phyloP scores from a whole-genome alignment of 2,888 invertebrate genomes.

The Ryuthela nishihirai region DNA sequence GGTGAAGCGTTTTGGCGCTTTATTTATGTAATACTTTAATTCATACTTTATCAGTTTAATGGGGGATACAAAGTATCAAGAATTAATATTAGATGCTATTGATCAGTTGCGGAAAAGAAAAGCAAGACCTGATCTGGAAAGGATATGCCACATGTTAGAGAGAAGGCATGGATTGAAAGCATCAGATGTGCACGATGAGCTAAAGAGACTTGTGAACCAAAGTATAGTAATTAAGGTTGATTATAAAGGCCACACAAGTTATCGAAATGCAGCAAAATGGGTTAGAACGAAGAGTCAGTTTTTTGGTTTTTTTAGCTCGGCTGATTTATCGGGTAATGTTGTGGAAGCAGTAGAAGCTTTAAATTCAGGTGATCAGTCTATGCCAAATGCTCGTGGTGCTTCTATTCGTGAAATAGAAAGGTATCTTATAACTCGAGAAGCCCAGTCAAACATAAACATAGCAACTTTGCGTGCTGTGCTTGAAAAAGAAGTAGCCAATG shows the following conservation, averaged over 20 bases:
- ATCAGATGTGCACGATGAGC: slow-evolving; percentile 65
- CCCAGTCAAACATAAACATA: slow-evolving; percentile 44
- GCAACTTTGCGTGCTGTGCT: slow-evolving; percentile 60
- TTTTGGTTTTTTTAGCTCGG: slow-evolving; percentile 14
- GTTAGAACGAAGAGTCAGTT: slow-evolving; percentile 63
- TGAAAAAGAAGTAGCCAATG: slow-evolving; percentile 65
- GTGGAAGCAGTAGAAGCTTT: slow-evolving; percentile 16
- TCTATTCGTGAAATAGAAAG: slow-evolving; percentile 45
- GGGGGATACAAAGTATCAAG: slow-evolving; percentile 53
- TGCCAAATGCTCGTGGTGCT: slow-evolving; percentile 36
- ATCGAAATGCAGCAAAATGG: slow-evolving; percentile 71
- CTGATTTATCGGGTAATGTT: slow-evolving; percentile 16
- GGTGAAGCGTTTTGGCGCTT: too few species aligned
- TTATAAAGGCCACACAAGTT: slow-evolving; percentile 80
- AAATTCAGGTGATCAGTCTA: slow-evolving; percentile 1
- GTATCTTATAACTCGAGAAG: slow-evolving; percentile 45
- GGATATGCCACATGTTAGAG: slow-evolving; percentile 76
- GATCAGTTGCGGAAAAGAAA: slow-evolving; percentile 77
- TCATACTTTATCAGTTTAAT: too few species aligned
- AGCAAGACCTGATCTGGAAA: slow-evolving; percentile 75
- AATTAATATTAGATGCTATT: slow-evolving; percentile 75
- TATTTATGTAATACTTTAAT: too few species aligned
- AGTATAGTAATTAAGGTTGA: slow-evolving; percentile 75
- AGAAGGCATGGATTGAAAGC: slow-evolving; percentile 68
- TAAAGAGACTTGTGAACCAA: slow-evolving; percentile 69